Evolutionary conservation across 2,113 vertebrate genomes (phyloP), one percentile per base, ranked within the genome.

Genomic region (Lathamus discolor): DNA sequence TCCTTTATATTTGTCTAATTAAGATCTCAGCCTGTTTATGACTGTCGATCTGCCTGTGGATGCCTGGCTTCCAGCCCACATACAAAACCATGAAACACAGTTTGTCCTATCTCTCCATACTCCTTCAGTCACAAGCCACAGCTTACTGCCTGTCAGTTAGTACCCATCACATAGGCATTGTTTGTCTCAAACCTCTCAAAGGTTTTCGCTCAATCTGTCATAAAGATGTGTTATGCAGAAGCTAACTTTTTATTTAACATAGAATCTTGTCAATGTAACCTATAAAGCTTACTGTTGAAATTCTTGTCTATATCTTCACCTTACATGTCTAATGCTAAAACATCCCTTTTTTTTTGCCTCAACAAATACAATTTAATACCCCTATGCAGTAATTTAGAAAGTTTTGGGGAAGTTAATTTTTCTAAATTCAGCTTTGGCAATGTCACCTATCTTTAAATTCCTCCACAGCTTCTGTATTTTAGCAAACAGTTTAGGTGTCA

Each of bases 21-120:
- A 66, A 73, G 63, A 57, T 69, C 39, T 73, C 68, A 88, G 61
- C 28, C 59, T 69, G 27, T 64, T 35, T 80, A 83, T 83, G 70
- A 46, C 25, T 61, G 25, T 37, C 62, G 35, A 1, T 39, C 24
- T 80, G 49, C 80, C 49, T 74, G 14, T 62, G 67, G 29, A 27
- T 88, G 18, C 76, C 23, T 86, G 72, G 54, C 54, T 80, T 88
- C 76, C 44, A 83, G 59, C 27, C 68, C 37, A 48, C 0, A 0
- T 73, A 44, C 57, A 92, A 22, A 22, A 51, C 86, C 59, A 52
- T 55, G 83, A 69, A 86, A 73, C 10, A 29, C 2, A 24, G 13
- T 69, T 92, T 0, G 0, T 88, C 24, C 25, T 90, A 2, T 0
- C 15, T 80, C 49, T 46, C n/a, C 5, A 5, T 66, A 33, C 46